A percentile compares a stretch with the other conserved stretches of the same genome.
Evolutionary conservation across 2,888 invertebrate species (phyloP).

Genomic region (Apamea epomidion): DNA sequence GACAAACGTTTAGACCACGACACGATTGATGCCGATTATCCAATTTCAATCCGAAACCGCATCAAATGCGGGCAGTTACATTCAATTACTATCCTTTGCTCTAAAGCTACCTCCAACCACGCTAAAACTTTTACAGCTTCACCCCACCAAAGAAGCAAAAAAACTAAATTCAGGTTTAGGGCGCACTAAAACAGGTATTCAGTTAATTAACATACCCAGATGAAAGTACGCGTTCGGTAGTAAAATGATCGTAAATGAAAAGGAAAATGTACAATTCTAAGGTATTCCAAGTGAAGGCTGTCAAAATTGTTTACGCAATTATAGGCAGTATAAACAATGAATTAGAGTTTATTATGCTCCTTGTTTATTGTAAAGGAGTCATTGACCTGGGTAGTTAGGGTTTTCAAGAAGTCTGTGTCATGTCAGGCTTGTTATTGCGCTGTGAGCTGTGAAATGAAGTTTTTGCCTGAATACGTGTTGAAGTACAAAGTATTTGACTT

Average conservation of each 20-base stretch:
- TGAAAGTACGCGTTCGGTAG: constrained; percentile 42
- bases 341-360: constrained; percentile 42
- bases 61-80: constrained; percentile 12
- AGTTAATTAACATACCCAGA: constrained; percentile 54
- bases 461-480: constrained; percentile 22
- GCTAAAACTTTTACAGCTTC: constrained; percentile 17
- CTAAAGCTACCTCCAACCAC: neutral
- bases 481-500: constrained; percentile 22
- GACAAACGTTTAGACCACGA: neutral
- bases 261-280: constrained; percentile 47
- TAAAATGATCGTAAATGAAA: constrained; percentile 61
- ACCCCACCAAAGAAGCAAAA: constrained; percentile 9
- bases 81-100: neutral
- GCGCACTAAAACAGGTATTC: constrained; percentile 42
- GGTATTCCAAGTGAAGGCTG: constrained; percentile 39
- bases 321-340: constrained; percentile 18
- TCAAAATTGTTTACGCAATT: constrained; percentile 53
- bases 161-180: constrained; percentile 37
- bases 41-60: constrained; percentile 24
- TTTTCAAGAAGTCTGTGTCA: constrained; percentile 57
- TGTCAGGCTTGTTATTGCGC: constrained; percentile 54
- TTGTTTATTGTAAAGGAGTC: constrained; percentile 47
- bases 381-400: constrained; percentile 60
- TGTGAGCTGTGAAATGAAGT: constrained; percentile 31
- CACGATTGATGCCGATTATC: neutral